Base-by-base conservation (phyloP, 1,140 invertebrate genomes). In the Polypedilum pembai region DNA sequence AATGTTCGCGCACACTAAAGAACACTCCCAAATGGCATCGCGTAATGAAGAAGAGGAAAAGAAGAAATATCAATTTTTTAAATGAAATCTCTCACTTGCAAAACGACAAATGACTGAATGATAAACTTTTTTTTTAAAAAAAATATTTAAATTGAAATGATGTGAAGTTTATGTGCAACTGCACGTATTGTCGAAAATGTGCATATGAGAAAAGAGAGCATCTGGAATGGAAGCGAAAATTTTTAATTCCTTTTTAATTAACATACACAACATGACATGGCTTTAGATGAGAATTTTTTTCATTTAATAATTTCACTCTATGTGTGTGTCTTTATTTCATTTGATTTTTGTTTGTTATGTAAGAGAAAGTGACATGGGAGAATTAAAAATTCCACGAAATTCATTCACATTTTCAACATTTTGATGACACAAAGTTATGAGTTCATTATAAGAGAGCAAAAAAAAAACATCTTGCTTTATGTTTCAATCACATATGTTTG, bases 231-330 rank as follows among this genome's bases (percentile, higher is more conserved):
- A 33, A 33, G 1, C 2, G 5, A 33, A 33, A 33, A 33, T 56
- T n/a, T 56, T 56, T 56, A 56, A 56, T 56, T 56, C 45, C 12
- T 56, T 56, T 56, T 56, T 56, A 56, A 56, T 56, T 56, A 56
- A 56, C 45, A 56, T n/a, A n/a, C 45, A 56, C 12, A 56, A 15
- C 3, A 56, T 56, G 45, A 56, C 45, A 56, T 56, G 45, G 5
- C 10, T 45, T 56, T 12, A 15, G n/a, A 56, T 56, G 45, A 1
- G 24, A 33, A 33, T 56, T 56, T 56, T 56, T 56, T 56, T 56
- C 45, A 56, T 56, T 56, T 56, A 3, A 3, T 15, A 45, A 10
- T 45, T 15, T 45, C 41, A 45, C 41, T 8, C 8, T 8, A 45
- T 45, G 8, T 45, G 41, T 45, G 8, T n/a, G 15, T 56, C 4